Base-by-base conservation (phyloP, 2,113 vertebrate species). In the Haemorhous mexicanus region DNA sequence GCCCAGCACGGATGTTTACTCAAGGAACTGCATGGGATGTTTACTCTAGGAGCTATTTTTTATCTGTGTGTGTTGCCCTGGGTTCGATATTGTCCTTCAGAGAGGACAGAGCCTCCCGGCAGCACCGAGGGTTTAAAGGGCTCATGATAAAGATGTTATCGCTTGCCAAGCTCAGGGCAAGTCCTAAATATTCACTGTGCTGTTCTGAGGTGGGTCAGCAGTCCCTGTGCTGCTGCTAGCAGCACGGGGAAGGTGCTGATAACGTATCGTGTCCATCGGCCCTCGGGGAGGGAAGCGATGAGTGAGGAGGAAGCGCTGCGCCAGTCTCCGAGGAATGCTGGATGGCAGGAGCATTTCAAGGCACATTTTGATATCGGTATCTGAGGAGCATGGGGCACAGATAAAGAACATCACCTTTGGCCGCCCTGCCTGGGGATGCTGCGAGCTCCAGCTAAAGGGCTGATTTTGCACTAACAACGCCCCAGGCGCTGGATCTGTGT, bases 331-430 rank as follows among this genome's bases (percentile, higher is more conserved):
- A 14, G 80, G 49, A 86, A 16, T 84, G 41, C 23, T 58, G 56
- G 43, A 41, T 96, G 64, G 35, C 62, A 58, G 82, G 85, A 92
- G 49, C 41, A 56, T 87, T 74, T 46, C 62, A 22, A 75, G 35
- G 87, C 69, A 52, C 44, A 30, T 68, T 56, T 53, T 93, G 94
- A 81, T 94, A 95, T 23, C 2, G 2, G 26, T 95, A 94, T 94
- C 93, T 62, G 62, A 61, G 67, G 68, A 86, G 59, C 74, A n/a
- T 0, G 5, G 75, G 70, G 76, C 69, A 52, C 80, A 28, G 87
- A 96, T 97, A 96, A 97, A 83, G 75, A 62, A 77, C 27, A 21
- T 53, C 63, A 97, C 93, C 96, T 97, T 97, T 97, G 96, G 55
- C 82, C 94, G 11, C 22, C 5, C 68, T 67, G 37, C 69, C 87